A percentile compares a stretch with the other conserved stretches of the same genome.
Conservation (phyloP, 2,888 invertebrate genomes). For the Stenotaenia linearis region DNA sequence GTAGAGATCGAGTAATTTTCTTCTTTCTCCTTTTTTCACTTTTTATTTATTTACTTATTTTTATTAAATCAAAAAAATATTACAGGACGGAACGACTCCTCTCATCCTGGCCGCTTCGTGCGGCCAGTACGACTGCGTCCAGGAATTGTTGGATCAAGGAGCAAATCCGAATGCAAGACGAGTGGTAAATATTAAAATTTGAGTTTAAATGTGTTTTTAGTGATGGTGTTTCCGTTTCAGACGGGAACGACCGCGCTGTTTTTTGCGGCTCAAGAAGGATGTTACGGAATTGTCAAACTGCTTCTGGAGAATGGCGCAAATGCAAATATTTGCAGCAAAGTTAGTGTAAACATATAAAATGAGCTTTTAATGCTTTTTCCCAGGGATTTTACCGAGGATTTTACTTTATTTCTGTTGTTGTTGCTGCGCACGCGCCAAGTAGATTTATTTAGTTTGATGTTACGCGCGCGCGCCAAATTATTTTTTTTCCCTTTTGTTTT, state of each 20-base stretch:
- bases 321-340: slow-evolving; percentile 47
- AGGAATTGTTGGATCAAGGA: slow-evolving; percentile 80
- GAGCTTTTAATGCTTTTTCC: neutral
- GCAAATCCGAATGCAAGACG: slow-evolving; percentile 80
- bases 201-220: neutral
- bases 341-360: slow-evolving; percentile 40
- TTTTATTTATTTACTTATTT: slow-evolving; percentile 38
- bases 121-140: slow-evolving; percentile 80
- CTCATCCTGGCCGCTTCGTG: slow-evolving; percentile 85
- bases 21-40: neutral
- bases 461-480: too few relatives aligned
- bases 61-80: too few relatives aligned
- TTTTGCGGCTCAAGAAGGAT: slow-evolving; percentile 90
- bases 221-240: slow-evolving; percentile 51
- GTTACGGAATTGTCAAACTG: slow-evolving; percentile 70
- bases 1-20: slow-evolving; percentile 73
- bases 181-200: slow-evolving; percentile 48
- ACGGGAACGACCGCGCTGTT: slow-evolving; percentile 89
- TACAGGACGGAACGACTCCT: slow-evolving; percentile 93
- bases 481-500: too few relatives aligned
- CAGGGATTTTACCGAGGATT: too few relatives aligned
- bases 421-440: too few relatives aligned
- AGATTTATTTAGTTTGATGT: too few relatives aligned
- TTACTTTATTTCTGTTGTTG: too few relatives aligned
- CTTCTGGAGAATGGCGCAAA: slow-evolving; percentile 65